Evolutionary conservation across 2,113 vertebrate species (phyloP), one percentile per base, ranked within the genome.

Genomic region (Catagonus wagneri): DNA sequence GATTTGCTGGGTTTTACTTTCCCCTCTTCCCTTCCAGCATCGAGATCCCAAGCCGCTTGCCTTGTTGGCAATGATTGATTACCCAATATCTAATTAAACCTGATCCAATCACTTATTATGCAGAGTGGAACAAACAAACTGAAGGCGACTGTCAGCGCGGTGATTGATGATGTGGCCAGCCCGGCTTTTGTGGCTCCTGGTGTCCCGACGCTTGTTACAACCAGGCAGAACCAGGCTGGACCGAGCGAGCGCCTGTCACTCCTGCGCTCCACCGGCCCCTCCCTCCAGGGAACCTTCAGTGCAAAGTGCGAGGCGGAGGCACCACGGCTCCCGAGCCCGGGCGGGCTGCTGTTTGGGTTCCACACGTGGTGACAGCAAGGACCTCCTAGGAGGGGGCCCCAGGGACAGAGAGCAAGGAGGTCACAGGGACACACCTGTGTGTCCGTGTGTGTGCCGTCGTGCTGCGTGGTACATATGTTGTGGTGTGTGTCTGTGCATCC

Each of bases 31-130:
- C 97, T 98, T 93, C 95, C 98, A 95, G 94, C 97, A 98, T 98
- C 98, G 97, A 98, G 98, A 98, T 98, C 98, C 98, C 98, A 98
- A 98, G 99, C 99, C 98, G 98, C 99, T 98, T 98, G 99, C 99
- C 99, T 99, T 97, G 99, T 99, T 99, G 99, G 99, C 99, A 99
- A 99, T 99, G 99, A 99, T 99, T 99, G 99, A 99, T 99, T 99
- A 99, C 99, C 99, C 99, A 99, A 99, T 99, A 99, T 99, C 99
- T 99, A 99, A 99, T 99, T 99, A 99, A 99, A 99, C 99, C 99
- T 99, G 99, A 99, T 99, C 99, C 99, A 99, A 99, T 99, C 99
- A 99, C 99, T 99, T 99, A 99, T 99, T 99, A 99, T 99, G 99
- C 99, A 99, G 99, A 99, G 99, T 99, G 99, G 99, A 99, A 99